Percentiles rank a stretch among this genome's conserved stretches.
Conservation (phyloP, 64 coral and sea anemone species). For the Actinia tenebrosa region DNA sequence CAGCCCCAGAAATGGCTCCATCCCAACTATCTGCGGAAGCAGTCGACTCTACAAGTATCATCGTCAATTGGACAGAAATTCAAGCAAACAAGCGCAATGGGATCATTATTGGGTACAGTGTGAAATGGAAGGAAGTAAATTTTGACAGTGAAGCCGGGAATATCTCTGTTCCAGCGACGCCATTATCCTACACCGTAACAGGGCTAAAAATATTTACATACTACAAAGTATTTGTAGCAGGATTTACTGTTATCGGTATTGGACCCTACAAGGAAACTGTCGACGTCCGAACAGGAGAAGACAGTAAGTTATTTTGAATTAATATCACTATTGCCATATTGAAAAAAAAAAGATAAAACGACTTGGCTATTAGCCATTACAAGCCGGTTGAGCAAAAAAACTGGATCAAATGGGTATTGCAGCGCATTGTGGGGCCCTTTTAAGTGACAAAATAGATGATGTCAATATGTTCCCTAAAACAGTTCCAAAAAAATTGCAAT, state of each 20-base stretch:
- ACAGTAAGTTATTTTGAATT: neutral
- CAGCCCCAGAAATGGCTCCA: conserved; percentile 6
- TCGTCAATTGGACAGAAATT: conserved; percentile 37
- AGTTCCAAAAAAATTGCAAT: no score
- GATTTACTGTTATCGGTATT: neutral
- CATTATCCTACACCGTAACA: neutral
- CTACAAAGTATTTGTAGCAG: neutral
- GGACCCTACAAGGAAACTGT: neutral
- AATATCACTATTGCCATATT: neutral
- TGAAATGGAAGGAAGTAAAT: neutral
- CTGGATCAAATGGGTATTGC: no score
- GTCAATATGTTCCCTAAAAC: no score
- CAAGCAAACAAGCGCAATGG: conserved; percentile 12
- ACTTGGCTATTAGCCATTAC: no score
- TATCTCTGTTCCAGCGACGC: neutral
- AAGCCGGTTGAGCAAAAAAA: no score
- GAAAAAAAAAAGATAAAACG: no score
- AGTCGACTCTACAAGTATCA: conserved; percentile 24
- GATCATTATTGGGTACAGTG: conserved; percentile 20
- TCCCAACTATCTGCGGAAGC: neutral
- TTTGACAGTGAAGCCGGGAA: neutral
- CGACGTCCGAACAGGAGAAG: neutral
- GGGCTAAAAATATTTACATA: neutral
- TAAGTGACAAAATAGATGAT: no score
- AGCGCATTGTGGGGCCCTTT: no score